Evolutionary conservation across 2,113 vertebrate species (phyloP).

Genomic region (Epinephelus moara): DNA sequence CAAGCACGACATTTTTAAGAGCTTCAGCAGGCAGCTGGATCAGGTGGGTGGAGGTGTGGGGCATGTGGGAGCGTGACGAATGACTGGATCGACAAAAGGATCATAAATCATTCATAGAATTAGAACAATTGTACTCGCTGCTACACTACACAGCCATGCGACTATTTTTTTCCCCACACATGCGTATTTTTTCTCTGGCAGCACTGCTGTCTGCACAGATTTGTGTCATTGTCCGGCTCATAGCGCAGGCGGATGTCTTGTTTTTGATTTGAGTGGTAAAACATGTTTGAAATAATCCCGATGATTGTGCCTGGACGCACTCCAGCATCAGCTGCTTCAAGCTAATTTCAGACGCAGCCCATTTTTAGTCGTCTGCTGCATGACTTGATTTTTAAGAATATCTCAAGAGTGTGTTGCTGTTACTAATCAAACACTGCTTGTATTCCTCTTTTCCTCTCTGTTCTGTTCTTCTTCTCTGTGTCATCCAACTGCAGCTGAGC

Average conservation of each 20-base stretch:
- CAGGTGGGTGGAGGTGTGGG: slow-evolving; percentile 85
- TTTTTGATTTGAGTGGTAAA: neutral
- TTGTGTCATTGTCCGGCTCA: neutral
- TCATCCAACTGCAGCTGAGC: slow-evolving; percentile 86
- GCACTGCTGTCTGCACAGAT: neutral
- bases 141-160: neutral
- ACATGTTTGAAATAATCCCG: slow-evolving; percentile 2
- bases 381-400: neutral
- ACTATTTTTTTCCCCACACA: neutral
- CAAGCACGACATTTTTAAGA: slow-evolving; percentile 99
- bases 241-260: neutral
- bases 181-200: slow-evolving; percentile 4
- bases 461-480: neutral
- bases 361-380: neutral
- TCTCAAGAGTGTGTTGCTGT: neutral
- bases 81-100: neutral
- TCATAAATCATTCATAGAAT: neutral
- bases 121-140: neutral
- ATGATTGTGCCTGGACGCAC: neutral
- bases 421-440: neutral
- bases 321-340: neutral
- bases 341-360: neutral
- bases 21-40: slow-evolving; percentile 97
- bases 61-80: neutral
- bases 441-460: neutral